Evolutionary conservation across 2,113 vertebrate genomes (phyloP), one percentile per base, ranked within the genome.

Genomic region (Crocuta crocuta): DNA sequence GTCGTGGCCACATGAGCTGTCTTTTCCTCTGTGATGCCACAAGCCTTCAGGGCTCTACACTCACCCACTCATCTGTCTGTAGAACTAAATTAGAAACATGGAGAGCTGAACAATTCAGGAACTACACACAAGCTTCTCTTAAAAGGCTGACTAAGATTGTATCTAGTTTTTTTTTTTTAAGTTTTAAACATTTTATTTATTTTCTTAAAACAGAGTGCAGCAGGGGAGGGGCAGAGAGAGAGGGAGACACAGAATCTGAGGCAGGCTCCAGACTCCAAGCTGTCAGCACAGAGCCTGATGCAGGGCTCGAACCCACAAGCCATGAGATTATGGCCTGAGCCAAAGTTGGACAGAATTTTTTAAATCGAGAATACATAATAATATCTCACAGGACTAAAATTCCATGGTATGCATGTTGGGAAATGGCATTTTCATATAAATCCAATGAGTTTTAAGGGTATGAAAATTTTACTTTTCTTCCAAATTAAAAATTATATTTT

Each of bases 391-490:
- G 66, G 45, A 91, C 43, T 39, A 80, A 53, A 66, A 48, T 5
- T 66, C 5, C 78, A 31, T 48, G 66, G 73, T 82, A 93, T 35
- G 86, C 31, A 78, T 31, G 33, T 84, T 79, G 79, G 39, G 33
- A 89, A 83, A 68, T 87, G 33, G 23, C 65, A 21, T 71, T 80
- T 91, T 86, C 83, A 39, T 15, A 33, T 79, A 79, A 79, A 79
- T 86, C 31, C 63, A 71, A 23, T 39, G 39, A 39, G 39, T 65
- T 80, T 95, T 81, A 73, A 66, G 31, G n/a, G 12, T 48, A 89
- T 68, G 68, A 90, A 89, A 7, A 50, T 23, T 68, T 45, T 31
- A 31, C 53, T 94, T 53, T 81, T 45, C 55, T 28, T 73, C 65
- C 53, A 81, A 55, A 35, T 95, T 26, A 15, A 26, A 82, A 91